Base-by-base conservation (phyloP, 2,113 vertebrate species). In the Chunga burmeisteri region DNA sequence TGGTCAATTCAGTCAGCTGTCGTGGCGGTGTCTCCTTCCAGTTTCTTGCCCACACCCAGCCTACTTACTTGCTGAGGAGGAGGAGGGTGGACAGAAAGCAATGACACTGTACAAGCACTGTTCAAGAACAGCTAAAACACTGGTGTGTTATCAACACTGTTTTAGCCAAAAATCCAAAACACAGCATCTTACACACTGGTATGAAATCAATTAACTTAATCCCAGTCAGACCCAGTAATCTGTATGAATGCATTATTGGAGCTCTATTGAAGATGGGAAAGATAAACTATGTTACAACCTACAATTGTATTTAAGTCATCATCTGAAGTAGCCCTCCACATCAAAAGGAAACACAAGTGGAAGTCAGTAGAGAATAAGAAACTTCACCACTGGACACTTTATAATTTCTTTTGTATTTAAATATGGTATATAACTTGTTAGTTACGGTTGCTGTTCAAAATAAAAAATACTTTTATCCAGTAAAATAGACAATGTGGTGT, bases 121-220 rank as follows among this genome's bases (percentile, higher is more conserved):
- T 27, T 92, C 29, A 50, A 12, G 27, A 56, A 23, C 1, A 65
- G 16, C 26, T 66, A 40, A 62, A 74, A 92, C 7, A 25, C 9
- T 55, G 19, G 6, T 20, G 16, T n/a, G 34, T 38, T 71, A 34
- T 30, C 70, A 88, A 29, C 10, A 21, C 12, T 63, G 10, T 34
- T 92, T 55, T 55, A 81, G 30, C 13, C 7, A 71, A 20, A 38
- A 59, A 52, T 61, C 19, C 50, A 61, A 63, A 73, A 16, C 6
- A 13, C 6, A 59, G 11, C 5, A 44, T 25, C 0, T 1, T 44
- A 8, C 13, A 4, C 15, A 42, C 0, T 16, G 15, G 25, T 36
- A 0, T 30, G n/a, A 46, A 59, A 32, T 30, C 21, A 67, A 58
- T 29, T 47, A 70, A 21, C 5, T 32, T 25, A 20, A 49, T 13